Percentiles rank a stretch among this genome's conserved stretches.
phyloP scores from a whole-genome alignment of 2,113 vertebrate genomes.

The human region DNA sequence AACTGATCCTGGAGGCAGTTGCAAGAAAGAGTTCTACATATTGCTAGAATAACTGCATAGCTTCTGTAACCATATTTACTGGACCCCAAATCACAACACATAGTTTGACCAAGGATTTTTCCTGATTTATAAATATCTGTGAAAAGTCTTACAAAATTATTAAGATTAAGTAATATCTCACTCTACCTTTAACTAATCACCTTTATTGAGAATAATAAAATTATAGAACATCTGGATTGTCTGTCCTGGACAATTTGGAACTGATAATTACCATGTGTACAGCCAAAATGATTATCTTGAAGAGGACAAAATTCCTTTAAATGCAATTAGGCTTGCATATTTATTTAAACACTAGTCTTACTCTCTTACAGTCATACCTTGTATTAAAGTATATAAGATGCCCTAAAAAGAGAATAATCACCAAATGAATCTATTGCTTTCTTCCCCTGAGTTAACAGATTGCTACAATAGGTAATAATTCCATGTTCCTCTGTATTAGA shows the following conservation, averaged over 20 bases:
- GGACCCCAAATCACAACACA: not conserved
- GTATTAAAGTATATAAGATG: not conserved
- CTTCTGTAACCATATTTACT: conserved; percentile 24
- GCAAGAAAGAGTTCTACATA: not conserved
- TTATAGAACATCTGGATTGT: not conserved
- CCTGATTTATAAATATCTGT: conserved; percentile 34
- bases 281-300: conserved; percentile 22
- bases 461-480: not conserved
- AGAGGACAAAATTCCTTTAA: not conserved
- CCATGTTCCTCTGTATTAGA: not conserved
- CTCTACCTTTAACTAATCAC: conserved; percentile 10
- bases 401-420: not conserved
- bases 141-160: not conserved
- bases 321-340: not conserved
- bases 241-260: not conserved
- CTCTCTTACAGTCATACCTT: not conserved
- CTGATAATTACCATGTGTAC: not conserved
- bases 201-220: conserved; percentile 34
- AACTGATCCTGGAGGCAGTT: conserved; percentile 13
- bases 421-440: not conserved
- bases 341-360: conserved; percentile 26
- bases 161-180: conserved; percentile 6
- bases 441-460: not conserved
- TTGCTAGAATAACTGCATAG: not conserved
- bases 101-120: not conserved